phyloP scores from a whole-genome alignment of 37 sponge, comb jelly and placozoan species.

The Ephydatia muelleri region DNA sequence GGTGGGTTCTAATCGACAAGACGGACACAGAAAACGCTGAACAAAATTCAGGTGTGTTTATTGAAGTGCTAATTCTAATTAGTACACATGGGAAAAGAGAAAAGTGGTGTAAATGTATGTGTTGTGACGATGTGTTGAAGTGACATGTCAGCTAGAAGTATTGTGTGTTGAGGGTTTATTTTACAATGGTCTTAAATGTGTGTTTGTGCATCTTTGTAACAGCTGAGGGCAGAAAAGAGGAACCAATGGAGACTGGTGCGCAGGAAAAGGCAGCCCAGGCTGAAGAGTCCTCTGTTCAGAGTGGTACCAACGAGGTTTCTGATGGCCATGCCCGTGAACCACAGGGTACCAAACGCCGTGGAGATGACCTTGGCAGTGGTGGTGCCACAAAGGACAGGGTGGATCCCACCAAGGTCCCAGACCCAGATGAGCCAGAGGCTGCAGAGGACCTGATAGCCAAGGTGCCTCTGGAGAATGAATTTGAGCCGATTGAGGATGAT shows the following conservation, averaged over 20 bases:
- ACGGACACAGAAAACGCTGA: background rate
- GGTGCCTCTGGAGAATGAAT: constrained; percentile 12
- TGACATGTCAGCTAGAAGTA: too few species aligned
- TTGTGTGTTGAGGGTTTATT: too few species aligned
- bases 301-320: background rate
- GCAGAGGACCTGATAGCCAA: constrained; percentile 25
- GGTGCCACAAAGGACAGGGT: background rate
- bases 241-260: background rate
- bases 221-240: background rate
- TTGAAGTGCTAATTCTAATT: too few species aligned
- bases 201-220: background rate
- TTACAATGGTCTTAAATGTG: background rate
- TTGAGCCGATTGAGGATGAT: constrained; percentile 55
- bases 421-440: constrained; percentile 45
- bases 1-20: constrained; percentile 21
- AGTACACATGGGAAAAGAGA: too few species aligned
- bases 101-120: too few species aligned
- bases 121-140: too few species aligned
- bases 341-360: constrained; percentile 7
- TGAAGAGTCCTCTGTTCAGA: background rate
- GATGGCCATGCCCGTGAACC: background rate
- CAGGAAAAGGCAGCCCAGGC: background rate
- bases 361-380: background rate
- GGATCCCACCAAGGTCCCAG: constrained; percentile 47
- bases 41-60: background rate